Percentiles rank a stretch among this genome's conserved stretches.
phyloP scores from a whole-genome alignment of 2,113 vertebrate species.

The Tauraco erythrolophus region DNA sequence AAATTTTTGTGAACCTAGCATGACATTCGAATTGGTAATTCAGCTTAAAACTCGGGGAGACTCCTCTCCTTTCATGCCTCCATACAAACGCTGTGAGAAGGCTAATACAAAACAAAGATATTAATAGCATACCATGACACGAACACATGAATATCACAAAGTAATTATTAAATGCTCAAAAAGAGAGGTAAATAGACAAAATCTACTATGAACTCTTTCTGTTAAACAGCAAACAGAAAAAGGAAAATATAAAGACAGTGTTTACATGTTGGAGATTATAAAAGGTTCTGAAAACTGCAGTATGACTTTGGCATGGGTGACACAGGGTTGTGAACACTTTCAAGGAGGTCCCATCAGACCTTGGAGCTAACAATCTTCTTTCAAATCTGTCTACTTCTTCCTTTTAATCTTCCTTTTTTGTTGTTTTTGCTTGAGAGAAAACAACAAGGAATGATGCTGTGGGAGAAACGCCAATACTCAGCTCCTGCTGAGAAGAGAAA shows the following conservation, averaged over 20 bases:
- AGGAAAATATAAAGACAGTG: neutral
- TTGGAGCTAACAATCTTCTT: slow-evolving; percentile 16
- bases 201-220: neutral
- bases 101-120: neutral
- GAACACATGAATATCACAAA: neutral
- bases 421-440: slow-evolving; percentile 57
- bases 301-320: slow-evolving; percentile 7
- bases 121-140: neutral
- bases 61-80: neutral
- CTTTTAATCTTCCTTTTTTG: slow-evolving; percentile 59
- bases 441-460: slow-evolving; percentile 56
- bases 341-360: slow-evolving; percentile 38
- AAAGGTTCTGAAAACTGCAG: slow-evolving; percentile 27
- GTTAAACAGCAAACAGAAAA: neutral
- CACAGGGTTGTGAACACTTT: neutral
- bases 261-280: neutral
- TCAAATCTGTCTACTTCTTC: slow-evolving; percentile 50
- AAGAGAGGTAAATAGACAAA: neutral
- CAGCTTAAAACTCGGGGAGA: neutral
- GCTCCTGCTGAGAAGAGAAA: slow-evolving; percentile 59
- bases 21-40: slow-evolving; percentile 28
- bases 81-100: neutral
- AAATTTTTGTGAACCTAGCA: slow-evolving; percentile 49
- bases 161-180: neutral
- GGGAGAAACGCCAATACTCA: slow-evolving; percentile 62